Evolutionary conservation across 2,888 invertebrate genomes (phyloP).

Genomic region (Mantis religiosa): DNA sequence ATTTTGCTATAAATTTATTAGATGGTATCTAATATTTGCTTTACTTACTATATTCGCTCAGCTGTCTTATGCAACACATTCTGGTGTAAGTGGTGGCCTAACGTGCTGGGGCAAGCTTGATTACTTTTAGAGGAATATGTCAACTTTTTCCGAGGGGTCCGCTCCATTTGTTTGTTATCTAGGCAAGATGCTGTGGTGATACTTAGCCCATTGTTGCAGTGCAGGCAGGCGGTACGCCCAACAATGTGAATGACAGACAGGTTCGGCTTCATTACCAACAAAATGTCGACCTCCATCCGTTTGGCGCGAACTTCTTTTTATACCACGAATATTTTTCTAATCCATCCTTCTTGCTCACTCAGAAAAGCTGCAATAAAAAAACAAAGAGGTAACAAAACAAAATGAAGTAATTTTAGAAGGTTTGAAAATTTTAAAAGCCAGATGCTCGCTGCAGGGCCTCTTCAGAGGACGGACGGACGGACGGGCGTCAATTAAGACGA

Average conservation of each 20-base stretch:
- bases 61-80: no score
- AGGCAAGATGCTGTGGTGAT: no score
- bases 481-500: constrained; percentile 6
- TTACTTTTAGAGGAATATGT: no score
- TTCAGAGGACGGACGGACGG: background rate
- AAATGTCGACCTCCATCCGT: constrained; percentile 8
- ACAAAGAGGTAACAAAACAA: background rate
- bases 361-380: background rate
- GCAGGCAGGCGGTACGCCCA: background rate
- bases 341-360: background rate
- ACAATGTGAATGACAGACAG: constrained; percentile 10
- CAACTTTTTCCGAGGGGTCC: no score
- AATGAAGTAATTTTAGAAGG: constrained; percentile 13
- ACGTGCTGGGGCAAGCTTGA: no score
- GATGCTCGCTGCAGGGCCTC: constrained; percentile 4
- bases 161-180: no score
- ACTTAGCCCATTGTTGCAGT: background rate
- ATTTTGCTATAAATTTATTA: no score
- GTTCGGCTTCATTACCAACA: constrained; percentile 7
- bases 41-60: no score
- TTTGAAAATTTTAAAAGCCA: constrained; percentile 10
- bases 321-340: background rate
- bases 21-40: no score
- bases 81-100: no score
- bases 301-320: background rate